Base-by-base conservation (phyloP, 2,797 vertebrate genomes). In the Gymnothorax javanicus region DNA sequence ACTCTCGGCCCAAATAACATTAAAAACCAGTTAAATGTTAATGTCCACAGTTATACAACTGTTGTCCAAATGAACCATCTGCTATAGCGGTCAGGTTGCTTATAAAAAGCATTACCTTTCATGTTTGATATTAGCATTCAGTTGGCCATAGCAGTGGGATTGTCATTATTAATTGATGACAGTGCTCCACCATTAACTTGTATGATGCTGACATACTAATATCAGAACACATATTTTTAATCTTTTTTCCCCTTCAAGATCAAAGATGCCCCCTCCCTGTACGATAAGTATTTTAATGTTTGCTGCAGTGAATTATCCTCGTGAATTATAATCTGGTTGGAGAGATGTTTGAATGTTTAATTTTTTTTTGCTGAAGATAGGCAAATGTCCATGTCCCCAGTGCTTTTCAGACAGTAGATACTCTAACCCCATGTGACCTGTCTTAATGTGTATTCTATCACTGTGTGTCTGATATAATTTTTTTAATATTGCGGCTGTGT, bases 1-100 rank as follows among this genome's bases (percentile, higher is more conserved):
- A 62, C 43, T 84, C 1, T 67, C 0, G 27, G 33, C 59, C 60
- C 17, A 15, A 50, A 64, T 64, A 33, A n/a, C 25, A n/a, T 83
- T 58, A 58, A 83, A 83, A 83, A 11, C 56, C 82, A 60, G 82
- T 83, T 15, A 62, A 60, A 58, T 15, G 50, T 56, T 50, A 52
- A 54, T 12, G 77, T 81, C 52, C 23, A 17, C 17, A 23, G 56
- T 81, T 12, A 81, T 9, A 56, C 20, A 81, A 56, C 23, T 56
- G 77, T 11, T 23, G 8, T 81, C 77, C 77, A 81, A 56, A 56
- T 56, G 50, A n/a, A 17, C 33, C 20, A 54, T 81, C 50, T 56
- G 33, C 73, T 77, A 4, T n/a, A n/a, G 52, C 15, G 23, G 50
- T 54, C 17, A n/a, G 50, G 50, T 81, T 81, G 77, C 2, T 54